A percentile compares a stretch with the other conserved stretches of the same genome.
Evolutionary conservation across 1,140 invertebrate genomes (phyloP).

Genomic region (Drosophila equinoxialis): DNA sequence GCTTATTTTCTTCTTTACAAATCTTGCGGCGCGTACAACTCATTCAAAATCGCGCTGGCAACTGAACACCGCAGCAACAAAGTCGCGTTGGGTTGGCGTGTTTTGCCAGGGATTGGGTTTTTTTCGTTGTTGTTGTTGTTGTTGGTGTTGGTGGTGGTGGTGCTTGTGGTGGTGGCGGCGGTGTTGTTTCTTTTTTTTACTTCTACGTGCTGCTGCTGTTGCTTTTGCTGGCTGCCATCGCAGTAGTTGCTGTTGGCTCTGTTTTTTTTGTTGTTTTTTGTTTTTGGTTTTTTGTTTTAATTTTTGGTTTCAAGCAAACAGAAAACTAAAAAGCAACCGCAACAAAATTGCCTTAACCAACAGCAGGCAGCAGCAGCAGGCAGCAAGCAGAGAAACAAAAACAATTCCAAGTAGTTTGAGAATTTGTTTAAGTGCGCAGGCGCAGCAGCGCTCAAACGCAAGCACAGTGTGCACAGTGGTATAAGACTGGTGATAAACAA

Average conservation of each 20-base stretch:
- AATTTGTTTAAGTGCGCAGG: conserved; percentile 75
- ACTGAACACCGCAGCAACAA: conserved; percentile 79
- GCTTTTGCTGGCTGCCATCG: conserved; percentile 31
- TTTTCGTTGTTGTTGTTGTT: conserved; percentile 27
- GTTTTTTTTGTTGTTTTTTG: conserved; percentile 34
- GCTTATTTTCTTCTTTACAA: conserved; percentile 13
- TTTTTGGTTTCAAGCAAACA: conserved; percentile 75
- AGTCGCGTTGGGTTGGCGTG: conserved; percentile 78
- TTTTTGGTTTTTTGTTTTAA: conserved; percentile 53
- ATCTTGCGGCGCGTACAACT: conserved; percentile 70
- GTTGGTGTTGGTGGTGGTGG: background rate
- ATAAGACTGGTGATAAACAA: too few species aligned
- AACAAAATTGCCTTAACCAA: conserved; percentile 24
- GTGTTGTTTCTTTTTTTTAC: conserved; percentile 34
- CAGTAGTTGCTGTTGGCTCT: conserved; percentile 25
- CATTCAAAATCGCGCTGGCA: conserved; percentile 80
- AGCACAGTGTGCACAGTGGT: background rate
- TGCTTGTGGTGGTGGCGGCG: conserved; percentile 16
- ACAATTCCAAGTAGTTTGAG: conserved; percentile 43
- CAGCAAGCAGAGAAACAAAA: conserved; percentile 26
- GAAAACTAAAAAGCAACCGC: conserved; percentile 50
- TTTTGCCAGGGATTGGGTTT: conserved; percentile 68
- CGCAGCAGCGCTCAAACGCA: conserved; percentile 46
- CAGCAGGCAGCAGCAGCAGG: conserved; percentile 7
- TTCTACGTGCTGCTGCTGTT: conserved; percentile 42